Evolutionary conservation across 2,888 invertebrate species (phyloP).

Genomic region (Tridacna crocea): DNA sequence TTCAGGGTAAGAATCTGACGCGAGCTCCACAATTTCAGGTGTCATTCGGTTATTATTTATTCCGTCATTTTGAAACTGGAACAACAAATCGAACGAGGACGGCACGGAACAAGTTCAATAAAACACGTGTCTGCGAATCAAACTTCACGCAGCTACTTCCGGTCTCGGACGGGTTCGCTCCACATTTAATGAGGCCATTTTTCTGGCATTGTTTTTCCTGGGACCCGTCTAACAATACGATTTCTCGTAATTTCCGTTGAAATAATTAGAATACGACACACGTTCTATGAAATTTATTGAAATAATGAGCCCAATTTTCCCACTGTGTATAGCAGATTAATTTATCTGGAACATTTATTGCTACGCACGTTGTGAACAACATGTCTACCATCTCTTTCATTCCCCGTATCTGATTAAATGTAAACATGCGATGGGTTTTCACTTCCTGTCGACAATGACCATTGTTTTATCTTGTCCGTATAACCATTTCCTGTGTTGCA

Average conservation of each 20-base stretch:
- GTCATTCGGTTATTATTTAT: constrained; percentile 27
- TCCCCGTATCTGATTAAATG: constrained; percentile 24
- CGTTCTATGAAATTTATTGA: constrained; percentile 53
- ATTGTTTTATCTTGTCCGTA: constrained; percentile 20
- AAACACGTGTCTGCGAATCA: constrained; percentile 56
- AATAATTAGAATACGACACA: constrained; percentile 54
- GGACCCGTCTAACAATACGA: constrained; percentile 48
- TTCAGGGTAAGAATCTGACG: constrained; percentile 4
- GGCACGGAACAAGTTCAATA: constrained; percentile 17
- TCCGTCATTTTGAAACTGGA: constrained; percentile 5
- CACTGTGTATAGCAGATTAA: constrained; percentile 25
- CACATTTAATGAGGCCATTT: constrained; percentile 55
- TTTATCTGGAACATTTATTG: constrained; percentile 26
- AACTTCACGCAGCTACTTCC: constrained; percentile 56
- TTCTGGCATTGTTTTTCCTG: constrained; percentile 54
- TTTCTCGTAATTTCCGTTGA: constrained; percentile 59
- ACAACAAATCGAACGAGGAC: constrained; percentile 5
- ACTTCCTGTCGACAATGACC: constrained; percentile 17
- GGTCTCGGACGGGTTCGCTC: constrained; percentile 52
- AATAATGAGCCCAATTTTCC: constrained; percentile 52
- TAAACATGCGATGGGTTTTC: background rate
- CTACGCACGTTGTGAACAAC: constrained; percentile 13
- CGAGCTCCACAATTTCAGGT: constrained; percentile 14
- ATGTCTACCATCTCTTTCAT: constrained; percentile 1
- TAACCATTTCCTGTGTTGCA: constrained; percentile 15